Percentiles rank a stretch among this genome's conserved stretches.
Evolutionary conservation across 1,140 invertebrate species (phyloP).

Genomic region (Drosophila trapezifrons): DNA sequence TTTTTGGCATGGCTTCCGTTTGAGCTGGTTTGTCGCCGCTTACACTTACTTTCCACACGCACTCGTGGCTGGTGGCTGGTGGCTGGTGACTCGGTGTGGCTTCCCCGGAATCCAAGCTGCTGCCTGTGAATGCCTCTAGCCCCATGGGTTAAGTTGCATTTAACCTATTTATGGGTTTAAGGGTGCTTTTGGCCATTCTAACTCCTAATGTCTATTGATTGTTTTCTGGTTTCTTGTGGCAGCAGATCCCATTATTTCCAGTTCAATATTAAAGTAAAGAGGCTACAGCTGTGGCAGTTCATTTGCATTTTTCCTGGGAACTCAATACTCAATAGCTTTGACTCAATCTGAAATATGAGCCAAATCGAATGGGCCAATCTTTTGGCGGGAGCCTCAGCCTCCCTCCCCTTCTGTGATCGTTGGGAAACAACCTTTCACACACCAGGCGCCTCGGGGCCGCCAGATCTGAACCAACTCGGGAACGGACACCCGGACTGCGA

Average conservation of each 20-base stretch:
- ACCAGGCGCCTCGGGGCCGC: constrained; percentile 35
- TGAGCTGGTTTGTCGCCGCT: constrained; percentile 30
- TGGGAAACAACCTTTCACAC: constrained; percentile 45
- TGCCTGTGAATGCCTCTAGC: background rate
- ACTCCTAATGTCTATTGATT: background rate
- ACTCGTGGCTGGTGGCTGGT: background rate
- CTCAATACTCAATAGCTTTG: constrained; percentile 13
- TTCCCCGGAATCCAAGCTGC: constrained; percentile 22
- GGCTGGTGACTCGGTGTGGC: constrained; percentile 19
- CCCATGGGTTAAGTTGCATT: constrained; percentile 32
- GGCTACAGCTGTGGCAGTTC: background rate
- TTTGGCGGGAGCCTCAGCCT: too few relatives aligned
- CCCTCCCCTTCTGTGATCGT: constrained; percentile 1
- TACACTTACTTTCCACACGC: constrained; percentile 38
- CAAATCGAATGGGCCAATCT: constrained; percentile 39
- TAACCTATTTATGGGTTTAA: constrained; percentile 27
- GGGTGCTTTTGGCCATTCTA: background rate
- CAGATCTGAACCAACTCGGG: constrained; percentile 23
- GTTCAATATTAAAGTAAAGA: background rate
- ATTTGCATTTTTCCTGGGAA: constrained; percentile 25
- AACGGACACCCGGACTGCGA: constrained; percentile 15
- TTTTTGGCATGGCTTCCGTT: constrained; percentile 44
- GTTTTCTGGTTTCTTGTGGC: background rate
- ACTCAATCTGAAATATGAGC: constrained; percentile 46
- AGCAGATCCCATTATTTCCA: too few relatives aligned